Evolutionary conservation across 92 coral and sea anemone genomes (phyloP), one percentile per base, ranked within the genome.

Genomic region (Porites evermanni): DNA sequence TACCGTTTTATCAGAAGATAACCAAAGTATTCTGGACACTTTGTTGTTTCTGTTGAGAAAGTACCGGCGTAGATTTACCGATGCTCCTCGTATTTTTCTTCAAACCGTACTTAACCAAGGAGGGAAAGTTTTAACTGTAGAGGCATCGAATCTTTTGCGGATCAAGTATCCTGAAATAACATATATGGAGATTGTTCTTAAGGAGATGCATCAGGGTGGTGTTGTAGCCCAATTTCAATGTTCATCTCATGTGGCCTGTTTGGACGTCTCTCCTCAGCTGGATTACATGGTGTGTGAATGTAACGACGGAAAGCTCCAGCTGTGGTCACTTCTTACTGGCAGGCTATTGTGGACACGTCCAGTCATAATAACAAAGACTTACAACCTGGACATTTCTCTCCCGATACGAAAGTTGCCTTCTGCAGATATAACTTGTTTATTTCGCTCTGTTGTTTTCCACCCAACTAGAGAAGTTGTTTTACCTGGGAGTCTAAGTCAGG

Each of bases 241-340:
- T 67, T 53, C 75, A 9, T 67, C 75, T 6, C 0, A 7, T 9
- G 84, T 80, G 50, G 54, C 19, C 59, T 80, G 75, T 21, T 66
- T 80, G 24, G 84, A 80, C 38, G 84, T 79, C 23, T 79, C 84
- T 44, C 47, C 74, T 7, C 11, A 79, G 23, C 6, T n/a, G 59
- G 84, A 67, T 54, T 67, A 19, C 74, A 65, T 79, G 84, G 84
- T 79, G 50, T 79, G 84, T 21, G 84, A 79, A 79, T 79, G 84
- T 79, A 2, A 66, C 0, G 12, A 79, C 6, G 74, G 65, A 21
- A 50, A 17, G 4, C 59, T 79, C 51, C 74, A 79, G 20, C 17
- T 79, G 19, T 66, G 74, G 84, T 79, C 84, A 21, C 74, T 79
- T 5, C 73, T 12, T 17, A 79, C 83, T 19, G 83, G 73, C 18